phyloP scores from a whole-genome alignment of 2,797 vertebrate genomes.

The Hapalemur alaotrensis region DNA sequence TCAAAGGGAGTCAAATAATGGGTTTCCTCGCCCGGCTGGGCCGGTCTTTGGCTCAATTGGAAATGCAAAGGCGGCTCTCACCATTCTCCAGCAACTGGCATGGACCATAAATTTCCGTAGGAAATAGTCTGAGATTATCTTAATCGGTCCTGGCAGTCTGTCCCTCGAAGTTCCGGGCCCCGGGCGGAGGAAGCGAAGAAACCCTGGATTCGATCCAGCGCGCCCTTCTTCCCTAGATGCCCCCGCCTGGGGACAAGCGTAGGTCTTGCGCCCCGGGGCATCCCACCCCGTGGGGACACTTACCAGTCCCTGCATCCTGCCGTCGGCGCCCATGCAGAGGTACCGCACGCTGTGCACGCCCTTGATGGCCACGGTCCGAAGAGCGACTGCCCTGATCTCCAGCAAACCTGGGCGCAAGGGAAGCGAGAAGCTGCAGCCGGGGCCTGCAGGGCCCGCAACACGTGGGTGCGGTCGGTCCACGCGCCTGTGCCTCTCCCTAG shows the following conservation, averaged over 20 bases:
- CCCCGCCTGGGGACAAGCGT: neutral
- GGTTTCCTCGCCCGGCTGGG: neutral
- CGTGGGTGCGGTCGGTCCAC: neutral
- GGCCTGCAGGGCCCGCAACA: neutral
- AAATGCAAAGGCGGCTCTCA: neutral
- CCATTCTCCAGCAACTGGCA: neutral
- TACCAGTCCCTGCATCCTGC: slow-evolving; percentile 92
- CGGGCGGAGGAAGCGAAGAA: neutral
- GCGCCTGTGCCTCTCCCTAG: neutral
- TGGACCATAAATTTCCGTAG: neutral
- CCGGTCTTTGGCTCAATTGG: neutral
- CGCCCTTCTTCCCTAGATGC: neutral
- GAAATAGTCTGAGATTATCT: neutral
- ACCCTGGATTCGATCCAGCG: neutral
- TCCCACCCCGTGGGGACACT: slow-evolving; percentile 65
- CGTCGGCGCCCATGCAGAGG: slow-evolving; percentile 92
- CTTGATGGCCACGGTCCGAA: slow-evolving; percentile 92
- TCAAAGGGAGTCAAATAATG: neutral
- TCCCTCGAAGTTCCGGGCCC: neutral
- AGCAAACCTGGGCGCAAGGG: slow-evolving; percentile 88
- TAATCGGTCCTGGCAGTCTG: neutral
- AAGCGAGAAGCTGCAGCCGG: neutral
- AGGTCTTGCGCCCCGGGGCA: neutral
- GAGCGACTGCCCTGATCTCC: slow-evolving; percentile 92
- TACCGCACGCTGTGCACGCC: slow-evolving; percentile 90